Evolutionary conservation across 2,797 vertebrate species (phyloP).

Genomic region (Coendou prehensilis): DNA sequence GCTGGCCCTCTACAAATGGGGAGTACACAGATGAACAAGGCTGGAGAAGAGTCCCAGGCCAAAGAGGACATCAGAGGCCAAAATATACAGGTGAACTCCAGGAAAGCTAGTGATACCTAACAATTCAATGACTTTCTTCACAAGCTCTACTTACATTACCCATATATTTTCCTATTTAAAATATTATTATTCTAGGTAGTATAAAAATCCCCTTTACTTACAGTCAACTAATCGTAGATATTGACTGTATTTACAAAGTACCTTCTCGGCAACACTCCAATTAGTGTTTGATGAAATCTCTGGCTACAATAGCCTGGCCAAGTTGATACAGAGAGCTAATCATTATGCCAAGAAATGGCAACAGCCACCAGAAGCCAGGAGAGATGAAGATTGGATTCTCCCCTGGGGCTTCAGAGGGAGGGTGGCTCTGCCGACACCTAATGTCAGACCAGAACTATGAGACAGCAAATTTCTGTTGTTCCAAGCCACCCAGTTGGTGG

Average conservation of each 20-base stretch:
- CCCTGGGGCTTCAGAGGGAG: background rate
- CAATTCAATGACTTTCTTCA: background rate
- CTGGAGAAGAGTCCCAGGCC: background rate
- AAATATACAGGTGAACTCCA: no score
- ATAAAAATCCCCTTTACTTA: background rate
- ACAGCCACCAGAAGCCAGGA: background rate
- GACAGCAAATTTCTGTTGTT: background rate
- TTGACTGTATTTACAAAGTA: background rate
- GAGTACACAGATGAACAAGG: background rate
- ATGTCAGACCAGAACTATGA: background rate
- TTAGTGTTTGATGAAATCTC: background rate
- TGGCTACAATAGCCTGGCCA: background rate
- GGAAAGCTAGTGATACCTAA: background rate
- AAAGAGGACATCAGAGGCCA: background rate
- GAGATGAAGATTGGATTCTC: background rate
- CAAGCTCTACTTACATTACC: background rate
- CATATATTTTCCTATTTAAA: background rate
- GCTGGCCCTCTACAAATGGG: background rate
- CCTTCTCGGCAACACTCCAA: background rate
- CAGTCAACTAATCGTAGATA: background rate
- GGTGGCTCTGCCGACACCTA: accelerated
- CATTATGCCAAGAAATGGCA: background rate
- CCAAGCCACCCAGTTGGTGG: background rate
- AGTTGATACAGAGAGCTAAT: background rate
- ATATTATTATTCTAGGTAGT: background rate